Evolutionary conservation across 1,140 invertebrate genomes (phyloP).

Genomic region (Zaprionus gabonicus): DNA sequence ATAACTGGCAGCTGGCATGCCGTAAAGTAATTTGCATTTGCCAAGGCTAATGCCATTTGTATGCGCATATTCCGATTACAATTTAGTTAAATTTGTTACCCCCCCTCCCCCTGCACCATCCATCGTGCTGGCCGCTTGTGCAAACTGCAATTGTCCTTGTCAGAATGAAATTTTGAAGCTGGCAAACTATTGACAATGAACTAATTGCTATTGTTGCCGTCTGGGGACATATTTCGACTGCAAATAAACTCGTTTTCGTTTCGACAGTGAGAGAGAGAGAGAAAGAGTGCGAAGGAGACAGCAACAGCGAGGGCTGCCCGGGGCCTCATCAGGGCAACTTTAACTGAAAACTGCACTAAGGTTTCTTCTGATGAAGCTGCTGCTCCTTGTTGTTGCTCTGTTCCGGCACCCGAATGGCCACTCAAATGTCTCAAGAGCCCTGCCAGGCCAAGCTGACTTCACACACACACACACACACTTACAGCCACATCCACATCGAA

Average conservation of each 20-base stretch:
- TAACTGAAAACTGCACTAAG: slow-evolving; percentile 59
- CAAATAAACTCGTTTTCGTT: slow-evolving; percentile 72
- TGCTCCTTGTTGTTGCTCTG: slow-evolving; percentile 5
- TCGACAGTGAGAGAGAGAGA: not conserved
- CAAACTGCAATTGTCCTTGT: slow-evolving; percentile 57
- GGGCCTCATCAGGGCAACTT: slow-evolving; percentile 53
- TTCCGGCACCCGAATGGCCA: slow-evolving; percentile 49
- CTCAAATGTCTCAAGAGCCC: slow-evolving; percentile 79
- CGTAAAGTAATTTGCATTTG: slow-evolving; percentile 81
- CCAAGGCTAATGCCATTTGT: slow-evolving; percentile 76
- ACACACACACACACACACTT: slow-evolving; percentile 18
- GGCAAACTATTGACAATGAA: slow-evolving; percentile 83
- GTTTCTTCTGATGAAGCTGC: slow-evolving; percentile 50
- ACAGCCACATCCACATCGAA: slow-evolving; percentile 12
- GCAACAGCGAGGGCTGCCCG: slow-evolving; percentile 13
- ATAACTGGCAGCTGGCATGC: slow-evolving; percentile 50
- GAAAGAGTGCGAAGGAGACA: not conserved
- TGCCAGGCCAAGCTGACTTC: slow-evolving; percentile 55
- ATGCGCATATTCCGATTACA: slow-evolving; percentile 82
- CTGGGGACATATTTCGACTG: slow-evolving; percentile 81
- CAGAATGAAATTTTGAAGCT: slow-evolving; percentile 75
- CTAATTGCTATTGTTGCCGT: slow-evolving; percentile 81
- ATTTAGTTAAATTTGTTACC: slow-evolving; percentile 76
- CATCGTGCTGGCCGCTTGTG: not conserved
- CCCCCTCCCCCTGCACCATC: not conserved